A percentile compares a stretch with the other conserved stretches of the same genome.
phyloP scores from a whole-genome alignment of 2,113 vertebrate genomes.

The Poecilia latipinna region DNA sequence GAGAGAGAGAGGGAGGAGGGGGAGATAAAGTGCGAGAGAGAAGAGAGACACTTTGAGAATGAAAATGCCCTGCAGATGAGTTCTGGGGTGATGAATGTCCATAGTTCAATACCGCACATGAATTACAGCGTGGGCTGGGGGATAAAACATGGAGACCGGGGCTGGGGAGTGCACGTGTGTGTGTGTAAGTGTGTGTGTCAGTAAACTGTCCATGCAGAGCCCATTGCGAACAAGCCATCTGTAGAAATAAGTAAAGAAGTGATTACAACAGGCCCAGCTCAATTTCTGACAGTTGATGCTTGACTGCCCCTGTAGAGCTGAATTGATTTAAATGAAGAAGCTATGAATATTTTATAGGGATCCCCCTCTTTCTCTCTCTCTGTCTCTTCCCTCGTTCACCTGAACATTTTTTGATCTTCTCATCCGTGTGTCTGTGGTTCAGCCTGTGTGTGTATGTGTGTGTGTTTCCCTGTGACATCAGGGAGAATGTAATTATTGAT shows the following conservation, averaged over 20 bases:
- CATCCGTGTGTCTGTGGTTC: slow-evolving; percentile 2
- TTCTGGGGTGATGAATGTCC: slow-evolving; percentile 74
- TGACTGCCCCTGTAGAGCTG: slow-evolving; percentile 64
- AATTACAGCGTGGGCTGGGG: slow-evolving; percentile 73
- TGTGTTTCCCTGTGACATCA: neutral
- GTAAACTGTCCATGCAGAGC: slow-evolving; percentile 74
- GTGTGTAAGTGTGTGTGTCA: slow-evolving; percentile 9
- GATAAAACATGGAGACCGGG: slow-evolving; percentile 66
- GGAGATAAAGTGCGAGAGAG: slow-evolving; percentile 54
- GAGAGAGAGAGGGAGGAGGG: slow-evolving; percentile 27
- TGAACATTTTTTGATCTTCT: slow-evolving; percentile 55
- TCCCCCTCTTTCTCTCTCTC: slow-evolving; percentile 39
- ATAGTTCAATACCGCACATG: slow-evolving; percentile 73
- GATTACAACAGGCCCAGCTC: slow-evolving; percentile 76
- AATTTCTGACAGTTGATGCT: slow-evolving; percentile 77
- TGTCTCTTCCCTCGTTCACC: slow-evolving; percentile 58
- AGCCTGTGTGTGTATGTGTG: slow-evolving; percentile 2
- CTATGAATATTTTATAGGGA: slow-evolving; percentile 81
- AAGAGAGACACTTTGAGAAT: slow-evolving; percentile 72
- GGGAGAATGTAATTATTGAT: slow-evolving; percentile 72
- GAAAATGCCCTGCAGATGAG: slow-evolving; percentile 77
- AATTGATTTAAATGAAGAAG: slow-evolving; percentile 83
- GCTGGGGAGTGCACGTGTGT: slow-evolving; percentile 29
- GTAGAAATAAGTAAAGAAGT: slow-evolving; percentile 79
- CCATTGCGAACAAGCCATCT: slow-evolving; percentile 73